Evolutionary conservation across 2,888 invertebrate species (phyloP).

Genomic region (Nephrotoma appendiculata): DNA sequence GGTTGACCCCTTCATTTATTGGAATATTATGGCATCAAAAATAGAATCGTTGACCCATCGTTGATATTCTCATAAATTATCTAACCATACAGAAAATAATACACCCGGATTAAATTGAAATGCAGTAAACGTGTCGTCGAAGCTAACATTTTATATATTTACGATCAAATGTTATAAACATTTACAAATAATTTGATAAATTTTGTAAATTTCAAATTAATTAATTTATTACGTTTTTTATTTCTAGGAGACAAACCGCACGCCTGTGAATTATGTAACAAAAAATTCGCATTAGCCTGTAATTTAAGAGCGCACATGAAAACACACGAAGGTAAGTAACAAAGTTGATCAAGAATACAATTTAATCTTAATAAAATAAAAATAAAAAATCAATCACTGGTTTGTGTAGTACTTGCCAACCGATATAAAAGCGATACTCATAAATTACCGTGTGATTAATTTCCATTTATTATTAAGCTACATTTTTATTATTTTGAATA

Average conservation of each 20-base stretch:
- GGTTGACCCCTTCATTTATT: too few species aligned
- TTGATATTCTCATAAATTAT: too few species aligned
- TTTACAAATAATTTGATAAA: too few species aligned
- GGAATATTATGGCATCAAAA: too few species aligned
- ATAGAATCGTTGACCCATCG: too few species aligned
- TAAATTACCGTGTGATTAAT: not conserved
- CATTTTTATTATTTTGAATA: not conserved
- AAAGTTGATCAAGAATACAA: not conserved
- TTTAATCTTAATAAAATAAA: not conserved
- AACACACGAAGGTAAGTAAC: slow-evolving; percentile 48
- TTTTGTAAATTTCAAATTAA: not conserved
- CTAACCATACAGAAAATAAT: too few species aligned
- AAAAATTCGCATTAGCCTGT: slow-evolving; percentile 57
- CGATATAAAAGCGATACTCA: not conserved
- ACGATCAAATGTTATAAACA: too few species aligned
- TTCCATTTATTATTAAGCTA: not conserved
- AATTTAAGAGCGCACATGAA: slow-evolving; percentile 59
- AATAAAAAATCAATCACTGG: not conserved
- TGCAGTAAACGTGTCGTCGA: too few species aligned
- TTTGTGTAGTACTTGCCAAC: not conserved
- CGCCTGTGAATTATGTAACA: slow-evolving; percentile 52
- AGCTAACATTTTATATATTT: too few species aligned
- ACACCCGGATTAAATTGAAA: too few species aligned
- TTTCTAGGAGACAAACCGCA: slow-evolving; percentile 54
- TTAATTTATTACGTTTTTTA: not conserved